Percentiles rank a stretch among this genome's conserved stretches.
These are phyloP conservation scores for Enteromius argenteus DNA, from an alignment of 2,797 vertebrate genomes.

Conservation along the genomic window DNA sequence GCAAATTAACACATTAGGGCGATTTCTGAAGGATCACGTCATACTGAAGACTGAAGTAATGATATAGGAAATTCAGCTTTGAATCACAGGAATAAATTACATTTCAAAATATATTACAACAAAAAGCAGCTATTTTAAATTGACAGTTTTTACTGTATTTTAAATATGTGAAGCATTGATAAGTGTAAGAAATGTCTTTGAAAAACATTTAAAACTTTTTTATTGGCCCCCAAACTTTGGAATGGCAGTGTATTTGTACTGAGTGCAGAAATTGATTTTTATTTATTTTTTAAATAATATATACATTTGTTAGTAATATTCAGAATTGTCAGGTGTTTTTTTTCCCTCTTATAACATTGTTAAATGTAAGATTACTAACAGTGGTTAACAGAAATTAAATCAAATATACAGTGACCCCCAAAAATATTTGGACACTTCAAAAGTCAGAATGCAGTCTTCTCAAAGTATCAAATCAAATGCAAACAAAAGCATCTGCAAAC, in stretches of 20 bases:
- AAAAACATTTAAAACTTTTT: background rate
- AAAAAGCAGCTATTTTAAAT: background rate
- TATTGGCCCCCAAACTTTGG: background rate
- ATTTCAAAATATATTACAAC: background rate
- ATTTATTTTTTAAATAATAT: background rate
- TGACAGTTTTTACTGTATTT: background rate
- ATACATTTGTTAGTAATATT: background rate
- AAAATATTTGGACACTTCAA: slow-evolving; percentile 32
- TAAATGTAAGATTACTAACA: background rate
- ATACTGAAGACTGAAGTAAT: background rate
- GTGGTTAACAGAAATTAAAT: background rate
- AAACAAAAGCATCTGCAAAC: background rate
- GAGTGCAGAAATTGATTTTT: background rate
- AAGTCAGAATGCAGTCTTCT: background rate
- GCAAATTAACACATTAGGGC: background rate
- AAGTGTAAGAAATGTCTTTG: background rate
- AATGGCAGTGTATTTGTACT: background rate
- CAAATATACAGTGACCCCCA: background rate
- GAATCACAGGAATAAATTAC: background rate
- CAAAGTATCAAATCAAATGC: background rate
- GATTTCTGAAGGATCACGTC: background rate
- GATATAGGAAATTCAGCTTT: background rate
- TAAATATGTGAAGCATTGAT: background rate
- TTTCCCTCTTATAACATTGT: background rate
- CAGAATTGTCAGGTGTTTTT: background rate